Evolutionary conservation across 2,113 vertebrate genomes (phyloP), one percentile per base, ranked within the genome.

Genomic region (Phaetusa simplex): DNA sequence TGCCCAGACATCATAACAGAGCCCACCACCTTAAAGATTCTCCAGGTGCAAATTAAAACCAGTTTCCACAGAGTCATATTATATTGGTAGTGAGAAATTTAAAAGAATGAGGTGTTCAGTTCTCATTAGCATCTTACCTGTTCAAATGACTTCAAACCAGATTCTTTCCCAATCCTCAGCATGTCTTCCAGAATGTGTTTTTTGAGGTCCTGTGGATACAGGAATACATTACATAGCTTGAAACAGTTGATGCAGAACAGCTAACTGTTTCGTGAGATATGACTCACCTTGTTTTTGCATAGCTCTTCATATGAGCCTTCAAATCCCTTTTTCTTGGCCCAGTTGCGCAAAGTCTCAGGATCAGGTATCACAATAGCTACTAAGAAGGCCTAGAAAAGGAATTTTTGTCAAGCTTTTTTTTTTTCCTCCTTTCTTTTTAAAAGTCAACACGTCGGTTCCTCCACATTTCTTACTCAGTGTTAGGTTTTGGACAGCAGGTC

Each of bases 81-180:
- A 8, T 53, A 36, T 5, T 40, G 15, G 30, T 34, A 19, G 47
- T 53, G 27, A 38, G 8, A 43, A 58, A 22, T 73, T 83, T 32
- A 49, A 88, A 85, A 65, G 21, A 59, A 69, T 36, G 71, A 18
- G 11, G n/a, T 27, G 30, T 36, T 82, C 16, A 9, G 32, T 65
- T 92, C 24, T 47, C 29, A 49, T 23, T 53, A 79, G 23, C 10
- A 47, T 30, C 88, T 98, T 86, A 99, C 99, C 99, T 99, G 99
- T 96, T 99, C 99, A 97, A 99, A 99, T 43, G 99, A 97, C 95
- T 99, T 99, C 64, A 99, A 98, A 89, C 99, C 99, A 53, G 97
- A 95, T 32, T 99, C 99, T 96, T 99, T 99, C 49, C 99, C 99
- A 32, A 99, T 26, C 82, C 73, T 98, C 96, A 99, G 16, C 58